These are phyloP conservation scores for Echinarachnius parma DNA, from an alignment of 53 echinoderm and acorn worm species.

Conservation along the genomic window DNA sequence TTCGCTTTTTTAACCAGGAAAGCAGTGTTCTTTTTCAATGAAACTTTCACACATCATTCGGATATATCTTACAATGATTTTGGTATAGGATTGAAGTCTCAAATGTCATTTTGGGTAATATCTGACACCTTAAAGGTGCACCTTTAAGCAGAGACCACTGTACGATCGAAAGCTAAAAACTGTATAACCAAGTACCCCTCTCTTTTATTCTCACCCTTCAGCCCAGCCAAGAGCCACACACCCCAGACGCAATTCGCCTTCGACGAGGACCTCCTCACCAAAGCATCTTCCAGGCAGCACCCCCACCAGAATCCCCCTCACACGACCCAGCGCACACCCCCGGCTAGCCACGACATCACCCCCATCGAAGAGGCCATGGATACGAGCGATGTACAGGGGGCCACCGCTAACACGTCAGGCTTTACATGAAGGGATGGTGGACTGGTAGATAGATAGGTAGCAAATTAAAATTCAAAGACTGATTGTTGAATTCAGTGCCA, in stretches of 20 bases:
- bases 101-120: too few species aligned
- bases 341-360: constrained; percentile 7
- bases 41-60: too few species aligned
- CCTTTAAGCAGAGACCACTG: too few species aligned
- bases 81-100: too few species aligned
- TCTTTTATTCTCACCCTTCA: constrained; percentile 25
- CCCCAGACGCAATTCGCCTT: constrained; percentile 95
- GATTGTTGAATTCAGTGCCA: too few species aligned
- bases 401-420: constrained; percentile 31
- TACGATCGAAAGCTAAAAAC: too few species aligned
- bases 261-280: constrained; percentile 76
- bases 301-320: constrained; percentile 24
- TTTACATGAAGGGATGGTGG: constrained; percentile 28
- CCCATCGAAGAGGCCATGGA: constrained; percentile 88
- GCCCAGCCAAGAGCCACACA: constrained; percentile 75
- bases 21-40: too few species aligned
- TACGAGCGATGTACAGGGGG: constrained; percentile 58
- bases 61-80: too few species aligned
- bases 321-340: constrained; percentile 28
- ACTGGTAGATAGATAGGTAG: constrained; percentile 1
- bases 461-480: constrained; percentile 3
- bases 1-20: too few species aligned
- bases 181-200: not conserved
- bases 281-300: constrained; percentile 33
- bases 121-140: too few species aligned